Conservation (phyloP, 2,888 invertebrate genomes). For the Aleiodes alternator region DNA sequence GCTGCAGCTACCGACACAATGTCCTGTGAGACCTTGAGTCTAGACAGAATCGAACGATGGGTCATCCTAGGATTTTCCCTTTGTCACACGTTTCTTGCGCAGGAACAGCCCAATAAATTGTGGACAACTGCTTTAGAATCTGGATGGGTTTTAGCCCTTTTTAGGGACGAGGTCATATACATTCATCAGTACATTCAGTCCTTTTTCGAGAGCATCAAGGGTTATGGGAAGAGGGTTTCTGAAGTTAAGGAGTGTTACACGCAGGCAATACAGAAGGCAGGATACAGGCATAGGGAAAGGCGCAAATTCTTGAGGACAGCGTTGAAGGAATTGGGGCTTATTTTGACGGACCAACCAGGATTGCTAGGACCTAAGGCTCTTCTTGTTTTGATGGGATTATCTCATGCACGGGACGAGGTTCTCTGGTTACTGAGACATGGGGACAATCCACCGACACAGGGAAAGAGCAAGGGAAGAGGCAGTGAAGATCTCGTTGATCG, state of each 20-base stretch:
- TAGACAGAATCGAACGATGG: constrained; percentile 98
- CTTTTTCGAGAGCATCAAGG: constrained; percentile 97
- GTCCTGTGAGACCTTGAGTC: constrained; percentile 97
- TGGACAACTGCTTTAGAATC: constrained; percentile 95
- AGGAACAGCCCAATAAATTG: constrained; percentile 88
- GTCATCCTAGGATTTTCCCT: constrained; percentile 95
- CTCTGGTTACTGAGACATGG: constrained; percentile 97
- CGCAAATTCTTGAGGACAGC: constrained; percentile 97
- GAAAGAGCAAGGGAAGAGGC: constrained; percentile 88
- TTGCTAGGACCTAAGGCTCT: constrained; percentile 97
- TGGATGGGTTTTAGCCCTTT: constrained; percentile 95
- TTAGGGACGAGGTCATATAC: constrained; percentile 97
- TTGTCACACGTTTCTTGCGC: constrained; percentile 91
- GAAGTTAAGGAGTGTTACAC: constrained; percentile 98
- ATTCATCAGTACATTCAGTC: constrained; percentile 95
- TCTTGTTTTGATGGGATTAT: constrained; percentile 96
- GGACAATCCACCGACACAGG: constrained; percentile 92
- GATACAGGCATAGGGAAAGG: constrained; percentile 94
- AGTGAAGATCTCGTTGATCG: constrained; percentile 96
- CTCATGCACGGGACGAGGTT: constrained; percentile 97
- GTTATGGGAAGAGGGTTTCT: constrained; percentile 92
- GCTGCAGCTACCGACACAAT: constrained; percentile 96
- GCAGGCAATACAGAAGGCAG: constrained; percentile 93
- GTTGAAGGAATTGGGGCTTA: constrained; percentile 94
- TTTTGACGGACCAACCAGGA: constrained; percentile 98